These are phyloP conservation scores for Erythrocercus mccallii DNA, from an alignment of 2,113 vertebrate species.

Conservation along the genomic window DNA sequence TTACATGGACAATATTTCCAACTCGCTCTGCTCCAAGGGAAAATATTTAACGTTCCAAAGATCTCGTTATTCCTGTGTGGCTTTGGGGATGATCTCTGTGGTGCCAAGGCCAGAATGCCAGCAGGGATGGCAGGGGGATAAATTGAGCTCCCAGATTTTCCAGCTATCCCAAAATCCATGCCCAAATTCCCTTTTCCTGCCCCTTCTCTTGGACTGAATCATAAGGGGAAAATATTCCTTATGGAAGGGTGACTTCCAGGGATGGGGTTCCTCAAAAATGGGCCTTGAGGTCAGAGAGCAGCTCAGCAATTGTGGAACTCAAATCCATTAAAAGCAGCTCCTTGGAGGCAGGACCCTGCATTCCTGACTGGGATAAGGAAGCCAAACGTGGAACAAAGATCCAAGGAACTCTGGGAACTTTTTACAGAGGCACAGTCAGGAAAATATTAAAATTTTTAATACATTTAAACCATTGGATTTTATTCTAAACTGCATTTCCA, in stretches of 20 bases:
- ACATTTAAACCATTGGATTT: neutral
- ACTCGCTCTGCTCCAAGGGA: neutral
- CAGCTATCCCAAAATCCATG: neutral
- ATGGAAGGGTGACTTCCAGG: neutral
- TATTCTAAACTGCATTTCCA: neutral
- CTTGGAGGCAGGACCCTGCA: neutral
- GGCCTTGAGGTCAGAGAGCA: neutral
- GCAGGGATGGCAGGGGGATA: neutral
- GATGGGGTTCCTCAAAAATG: neutral
- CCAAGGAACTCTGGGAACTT: neutral
- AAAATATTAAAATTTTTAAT: neutral
- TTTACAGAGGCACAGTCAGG: neutral
- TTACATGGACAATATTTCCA: neutral
- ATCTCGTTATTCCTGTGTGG: neutral
- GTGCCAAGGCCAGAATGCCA: neutral
- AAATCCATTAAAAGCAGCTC: neutral
- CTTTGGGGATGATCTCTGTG: neutral
- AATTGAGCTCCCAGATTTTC: neutral
- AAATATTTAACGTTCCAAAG: neutral
- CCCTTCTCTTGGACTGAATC: neutral
- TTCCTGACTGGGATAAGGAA: neutral
- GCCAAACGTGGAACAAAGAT: neutral
- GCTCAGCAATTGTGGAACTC: neutral
- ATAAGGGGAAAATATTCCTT: neutral
- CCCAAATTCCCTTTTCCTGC: neutral